A percentile compares a stretch with the other conserved stretches of the same genome.
These are phyloP conservation scores for Myodes glareolus DNA, from an alignment of 2,113 vertebrate species.

Conservation along the genomic window DNA sequence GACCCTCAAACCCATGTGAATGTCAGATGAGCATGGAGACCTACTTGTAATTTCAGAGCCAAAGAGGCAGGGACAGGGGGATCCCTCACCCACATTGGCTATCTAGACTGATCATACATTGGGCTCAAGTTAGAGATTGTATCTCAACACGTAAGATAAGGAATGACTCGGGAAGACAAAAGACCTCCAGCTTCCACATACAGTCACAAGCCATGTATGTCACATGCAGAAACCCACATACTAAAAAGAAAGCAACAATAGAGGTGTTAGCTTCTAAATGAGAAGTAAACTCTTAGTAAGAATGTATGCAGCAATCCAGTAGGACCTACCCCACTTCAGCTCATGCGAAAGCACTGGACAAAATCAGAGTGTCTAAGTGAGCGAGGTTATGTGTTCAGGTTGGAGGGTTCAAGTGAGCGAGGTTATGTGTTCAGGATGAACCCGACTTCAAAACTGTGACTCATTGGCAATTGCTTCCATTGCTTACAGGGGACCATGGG, in stretches of 20 bases:
- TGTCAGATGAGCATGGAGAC: neutral
- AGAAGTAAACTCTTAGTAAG: neutral
- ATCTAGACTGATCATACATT: neutral
- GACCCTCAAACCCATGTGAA: neutral
- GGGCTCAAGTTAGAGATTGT: neutral
- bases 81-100: neutral
- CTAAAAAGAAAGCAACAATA: neutral
- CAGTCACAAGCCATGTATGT: neutral
- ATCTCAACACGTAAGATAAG: neutral
- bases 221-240: neutral
- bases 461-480: neutral
- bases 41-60: neutral
- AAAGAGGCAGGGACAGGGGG: neutral
- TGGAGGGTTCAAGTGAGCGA: neutral
- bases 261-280: neutral
- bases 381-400: rapidly evolving
- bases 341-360: neutral
- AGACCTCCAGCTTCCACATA: neutral
- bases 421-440: rapidly evolving
- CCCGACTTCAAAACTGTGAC: neutral
- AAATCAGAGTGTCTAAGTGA: neutral
- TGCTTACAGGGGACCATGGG: neutral
- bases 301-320: neutral
- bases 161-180: neutral
- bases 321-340: neutral